phyloP scores from a whole-genome alignment of 1,140 invertebrate genomes.

The Ladona fulva region DNA sequence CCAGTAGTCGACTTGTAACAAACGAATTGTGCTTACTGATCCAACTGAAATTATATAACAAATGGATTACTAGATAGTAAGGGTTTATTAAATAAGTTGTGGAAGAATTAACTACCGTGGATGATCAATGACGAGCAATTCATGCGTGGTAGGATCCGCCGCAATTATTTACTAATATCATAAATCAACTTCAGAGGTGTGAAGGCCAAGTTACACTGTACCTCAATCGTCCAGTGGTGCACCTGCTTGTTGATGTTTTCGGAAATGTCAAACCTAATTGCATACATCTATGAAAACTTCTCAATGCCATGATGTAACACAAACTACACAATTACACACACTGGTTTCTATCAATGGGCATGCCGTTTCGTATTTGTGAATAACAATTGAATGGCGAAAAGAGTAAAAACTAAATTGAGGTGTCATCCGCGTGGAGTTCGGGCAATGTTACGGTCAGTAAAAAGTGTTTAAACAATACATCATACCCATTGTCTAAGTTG shows the following conservation, averaged over 20 bases:
- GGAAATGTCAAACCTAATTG: background rate
- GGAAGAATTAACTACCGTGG: no score
- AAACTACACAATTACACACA: background rate
- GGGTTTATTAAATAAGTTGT: no score
- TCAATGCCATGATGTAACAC: background rate
- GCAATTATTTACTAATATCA: no score
- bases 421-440: background rate
- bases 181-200: no score
- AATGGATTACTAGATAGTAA: no score
- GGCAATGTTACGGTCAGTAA: background rate
- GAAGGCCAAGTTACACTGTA: background rate
- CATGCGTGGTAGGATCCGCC: no score
- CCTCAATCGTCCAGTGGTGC: background rate
- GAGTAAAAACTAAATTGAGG: slow-evolving; percentile 1
- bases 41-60: background rate
- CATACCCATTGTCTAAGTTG: no score
- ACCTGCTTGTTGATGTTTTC: background rate
- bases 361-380: background rate
- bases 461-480: background rate
- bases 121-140: no score
- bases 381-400: background rate
- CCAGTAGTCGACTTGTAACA: background rate
- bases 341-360: background rate
- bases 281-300: background rate
- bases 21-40: background rate